Conservation (phyloP, 2,113 vertebrate genomes). For the Stomatorhinus ivindoensis region DNA sequence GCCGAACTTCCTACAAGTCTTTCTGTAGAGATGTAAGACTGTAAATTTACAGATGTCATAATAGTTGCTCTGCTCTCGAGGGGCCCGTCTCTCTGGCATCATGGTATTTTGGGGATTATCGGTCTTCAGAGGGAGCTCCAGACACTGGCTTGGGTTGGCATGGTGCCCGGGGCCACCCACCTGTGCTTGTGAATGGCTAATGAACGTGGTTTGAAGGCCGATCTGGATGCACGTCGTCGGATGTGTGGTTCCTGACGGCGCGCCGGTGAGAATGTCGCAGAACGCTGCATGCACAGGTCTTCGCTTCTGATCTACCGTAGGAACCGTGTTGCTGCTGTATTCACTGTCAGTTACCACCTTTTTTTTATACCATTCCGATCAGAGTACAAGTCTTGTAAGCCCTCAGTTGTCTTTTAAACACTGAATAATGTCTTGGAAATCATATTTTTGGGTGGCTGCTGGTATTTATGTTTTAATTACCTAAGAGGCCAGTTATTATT, state of each 20-base stretch:
- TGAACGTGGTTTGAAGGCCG: background rate
- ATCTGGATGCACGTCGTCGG: background rate
- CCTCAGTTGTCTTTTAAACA: background rate
- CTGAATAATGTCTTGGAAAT: background rate
- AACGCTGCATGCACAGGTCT: background rate
- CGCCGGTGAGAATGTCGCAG: background rate
- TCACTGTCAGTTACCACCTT: background rate
- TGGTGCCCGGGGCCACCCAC: conserved; percentile 1
- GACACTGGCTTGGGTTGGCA: background rate
- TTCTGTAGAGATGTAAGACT: background rate
- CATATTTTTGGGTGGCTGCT: background rate
- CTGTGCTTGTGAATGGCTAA: background rate
- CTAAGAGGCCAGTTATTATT: background rate
- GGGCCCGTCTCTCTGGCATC: background rate
- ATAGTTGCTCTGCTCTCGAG: background rate
- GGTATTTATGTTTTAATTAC: background rate
- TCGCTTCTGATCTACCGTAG: background rate
- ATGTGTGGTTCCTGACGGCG: background rate
- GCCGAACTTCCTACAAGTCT: background rate
- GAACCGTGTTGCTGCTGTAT: background rate
- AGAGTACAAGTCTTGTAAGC: background rate
- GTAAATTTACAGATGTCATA: background rate
- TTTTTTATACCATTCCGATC: background rate
- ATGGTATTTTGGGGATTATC: background rate
- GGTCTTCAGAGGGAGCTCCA: background rate